phyloP scores from a whole-genome alignment of 35 echinoderm and acorn worm genomes.

The Lytechinus variegatus region DNA sequence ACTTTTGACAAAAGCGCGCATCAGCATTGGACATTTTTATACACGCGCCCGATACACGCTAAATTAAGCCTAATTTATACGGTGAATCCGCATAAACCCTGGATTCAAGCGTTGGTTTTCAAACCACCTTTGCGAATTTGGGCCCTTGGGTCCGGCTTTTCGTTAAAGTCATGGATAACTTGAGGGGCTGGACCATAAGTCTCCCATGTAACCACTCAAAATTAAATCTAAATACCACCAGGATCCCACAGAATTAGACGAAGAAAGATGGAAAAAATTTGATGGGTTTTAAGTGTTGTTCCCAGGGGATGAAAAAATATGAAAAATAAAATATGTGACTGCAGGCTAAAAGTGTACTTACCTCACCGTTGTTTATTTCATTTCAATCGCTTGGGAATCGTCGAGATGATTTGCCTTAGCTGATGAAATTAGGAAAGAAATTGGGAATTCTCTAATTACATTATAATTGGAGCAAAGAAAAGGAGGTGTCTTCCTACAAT shows the following conservation, averaged over 20 bases:
- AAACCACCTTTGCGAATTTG: too few species aligned
- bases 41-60: too few species aligned
- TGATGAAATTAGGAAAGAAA: not conserved
- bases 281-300: conserved; percentile 2
- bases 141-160: too few species aligned
- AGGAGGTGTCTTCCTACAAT: not conserved
- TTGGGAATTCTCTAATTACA: not conserved
- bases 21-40: too few species aligned
- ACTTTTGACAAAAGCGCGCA: too few species aligned
- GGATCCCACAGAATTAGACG: not conserved
- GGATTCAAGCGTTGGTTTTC: too few species aligned
- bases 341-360: not conserved
- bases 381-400: not conserved
- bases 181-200: not conserved
- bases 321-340: not conserved
- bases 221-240: not conserved
- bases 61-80: too few species aligned
- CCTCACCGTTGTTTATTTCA: not conserved
- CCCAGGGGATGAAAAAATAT: not conserved
- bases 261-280: not conserved
- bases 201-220: not conserved
- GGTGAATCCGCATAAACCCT: too few species aligned
- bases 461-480: not conserved
- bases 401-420: not conserved
- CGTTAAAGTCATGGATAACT: not conserved